A percentile compares a stretch with the other conserved stretches of the same genome.
Evolutionary conservation across 1,140 invertebrate species (phyloP).

Genomic region (Heliconius hermathena): DNA sequence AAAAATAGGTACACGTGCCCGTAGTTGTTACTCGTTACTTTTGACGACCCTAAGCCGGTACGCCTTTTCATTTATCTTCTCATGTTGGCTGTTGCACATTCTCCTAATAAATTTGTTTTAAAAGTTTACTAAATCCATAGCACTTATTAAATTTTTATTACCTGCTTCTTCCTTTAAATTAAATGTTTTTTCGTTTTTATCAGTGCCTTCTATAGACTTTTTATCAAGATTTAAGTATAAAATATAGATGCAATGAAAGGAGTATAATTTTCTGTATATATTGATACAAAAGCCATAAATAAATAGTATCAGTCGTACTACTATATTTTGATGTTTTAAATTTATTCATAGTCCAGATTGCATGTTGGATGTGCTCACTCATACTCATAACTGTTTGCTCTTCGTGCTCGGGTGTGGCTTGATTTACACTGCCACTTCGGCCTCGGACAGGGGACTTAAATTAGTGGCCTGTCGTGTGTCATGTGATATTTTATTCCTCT

Average conservation of each 20-base stretch:
- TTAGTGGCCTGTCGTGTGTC: slow-evolving; percentile 72
- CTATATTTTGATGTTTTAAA: background rate
- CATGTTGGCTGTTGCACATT: slow-evolving; percentile 23
- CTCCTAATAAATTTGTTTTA: background rate
- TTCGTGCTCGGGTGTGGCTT: slow-evolving; percentile 66
- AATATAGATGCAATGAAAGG: too few relatives aligned
- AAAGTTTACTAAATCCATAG: background rate
- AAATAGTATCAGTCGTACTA: background rate
- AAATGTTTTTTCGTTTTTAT: background rate
- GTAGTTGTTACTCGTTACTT: slow-evolving; percentile 47
- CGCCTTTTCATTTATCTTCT: slow-evolving; percentile 52
- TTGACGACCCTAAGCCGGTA: slow-evolving; percentile 47
- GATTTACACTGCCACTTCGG: slow-evolving; percentile 63
- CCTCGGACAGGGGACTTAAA: slow-evolving; percentile 66
- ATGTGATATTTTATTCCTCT: slow-evolving; percentile 72
- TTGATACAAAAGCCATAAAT: background rate
- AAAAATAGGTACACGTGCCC: slow-evolving; percentile 64
- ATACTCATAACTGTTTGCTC: slow-evolving; percentile 64
- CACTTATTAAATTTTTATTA: too few relatives aligned
- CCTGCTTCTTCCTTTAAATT: too few relatives aligned
- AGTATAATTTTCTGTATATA: background rate
- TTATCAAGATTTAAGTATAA: too few relatives aligned
- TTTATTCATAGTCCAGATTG: slow-evolving; percentile 30
- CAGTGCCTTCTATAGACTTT: background rate
- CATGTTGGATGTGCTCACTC: slow-evolving; percentile 60